A percentile compares a stretch with the other conserved stretches of the same genome.
phyloP scores from a whole-genome alignment of 2,888 invertebrate species.

The Villa cingulata region DNA sequence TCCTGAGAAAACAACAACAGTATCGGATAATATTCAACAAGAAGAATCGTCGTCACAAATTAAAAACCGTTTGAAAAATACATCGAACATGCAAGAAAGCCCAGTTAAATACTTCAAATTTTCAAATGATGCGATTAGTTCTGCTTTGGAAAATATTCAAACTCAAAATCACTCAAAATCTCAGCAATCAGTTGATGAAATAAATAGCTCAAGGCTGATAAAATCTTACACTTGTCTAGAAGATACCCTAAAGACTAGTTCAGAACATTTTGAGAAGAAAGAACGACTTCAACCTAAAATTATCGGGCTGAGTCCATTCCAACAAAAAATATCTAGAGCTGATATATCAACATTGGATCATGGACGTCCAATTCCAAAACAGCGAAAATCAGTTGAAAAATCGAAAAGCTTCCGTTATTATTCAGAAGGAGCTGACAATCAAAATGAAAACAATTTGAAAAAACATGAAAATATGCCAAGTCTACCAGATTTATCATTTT shows the following conservation, averaged over 20 bases:
- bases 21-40: too few species aligned
- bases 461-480: conserved; percentile 27
- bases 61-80: neutral
- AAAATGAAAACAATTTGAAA: conserved; percentile 9
- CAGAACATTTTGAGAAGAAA: conserved; percentile 29
- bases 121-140: neutral
- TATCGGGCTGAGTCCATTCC: conserved; percentile 40
- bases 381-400: conserved; percentile 49
- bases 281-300: conserved; percentile 30
- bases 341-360: conserved; percentile 26
- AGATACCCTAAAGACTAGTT: conserved; percentile 24
- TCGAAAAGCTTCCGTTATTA: conserved; percentile 57
- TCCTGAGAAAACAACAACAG: too few species aligned
- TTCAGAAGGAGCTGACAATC: conserved; percentile 32
- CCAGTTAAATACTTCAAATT: neutral
- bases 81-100: neutral
- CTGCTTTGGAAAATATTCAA: neutral
- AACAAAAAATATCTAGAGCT: conserved; percentile 40
- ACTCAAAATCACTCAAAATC: neutral
- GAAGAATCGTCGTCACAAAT: neutral
- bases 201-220: neutral
- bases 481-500: conserved; percentile 27
- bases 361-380: conserved; percentile 20
- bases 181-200: neutral
- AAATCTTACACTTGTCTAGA: conserved; percentile 18